Evolutionary conservation across 2,888 invertebrate genomes (phyloP).

Genomic region (Nysson spinosus): DNA sequence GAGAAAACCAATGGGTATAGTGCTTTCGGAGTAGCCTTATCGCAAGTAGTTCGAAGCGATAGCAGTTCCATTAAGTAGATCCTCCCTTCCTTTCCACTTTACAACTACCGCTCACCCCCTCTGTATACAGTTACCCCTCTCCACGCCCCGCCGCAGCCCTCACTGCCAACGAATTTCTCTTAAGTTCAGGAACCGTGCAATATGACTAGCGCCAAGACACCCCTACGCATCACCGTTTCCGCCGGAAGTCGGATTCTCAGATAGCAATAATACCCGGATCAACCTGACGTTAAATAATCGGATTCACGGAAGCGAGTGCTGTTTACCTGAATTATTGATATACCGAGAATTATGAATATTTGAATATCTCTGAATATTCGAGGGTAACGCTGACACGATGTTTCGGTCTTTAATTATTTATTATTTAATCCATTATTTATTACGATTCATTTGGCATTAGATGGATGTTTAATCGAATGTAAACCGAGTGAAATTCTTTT

Average conservation of each 20-base stretch:
- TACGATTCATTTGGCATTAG: too few relatives aligned
- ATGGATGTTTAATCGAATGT: too few relatives aligned
- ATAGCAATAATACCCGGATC: slow-evolving; percentile 8
- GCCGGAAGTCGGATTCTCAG: slow-evolving; percentile 12
- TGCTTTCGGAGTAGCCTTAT: slow-evolving; percentile 41
- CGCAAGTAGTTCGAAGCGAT: slow-evolving; percentile 38
- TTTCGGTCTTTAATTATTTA: too few relatives aligned
- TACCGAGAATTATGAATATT: too few relatives aligned
- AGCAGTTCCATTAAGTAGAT: slow-evolving; percentile 39
- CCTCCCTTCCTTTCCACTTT: slow-evolving; percentile 12
- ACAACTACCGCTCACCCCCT: slow-evolving; percentile 14
- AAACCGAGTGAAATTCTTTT: too few relatives aligned
- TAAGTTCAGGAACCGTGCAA: slow-evolving; percentile 20
- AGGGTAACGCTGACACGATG: too few relatives aligned
- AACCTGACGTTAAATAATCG: too few relatives aligned
- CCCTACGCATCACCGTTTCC: slow-evolving; percentile 23
- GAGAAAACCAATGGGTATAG: slow-evolving; percentile 31
- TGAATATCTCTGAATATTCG: too few relatives aligned
- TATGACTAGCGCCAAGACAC: slow-evolving; percentile 1
- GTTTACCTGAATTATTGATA: too few relatives aligned
- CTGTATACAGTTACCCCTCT: slow-evolving; percentile 1
- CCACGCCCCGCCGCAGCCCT: neutral
- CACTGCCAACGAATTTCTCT: slow-evolving; percentile 3
- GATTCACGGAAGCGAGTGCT: too few relatives aligned
- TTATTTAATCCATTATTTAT: too few relatives aligned